Percentiles rank a stretch among this genome's conserved stretches.
Evolutionary conservation across 1,140 invertebrate species (phyloP).

Genomic region (Glossosoma conforme): DNA sequence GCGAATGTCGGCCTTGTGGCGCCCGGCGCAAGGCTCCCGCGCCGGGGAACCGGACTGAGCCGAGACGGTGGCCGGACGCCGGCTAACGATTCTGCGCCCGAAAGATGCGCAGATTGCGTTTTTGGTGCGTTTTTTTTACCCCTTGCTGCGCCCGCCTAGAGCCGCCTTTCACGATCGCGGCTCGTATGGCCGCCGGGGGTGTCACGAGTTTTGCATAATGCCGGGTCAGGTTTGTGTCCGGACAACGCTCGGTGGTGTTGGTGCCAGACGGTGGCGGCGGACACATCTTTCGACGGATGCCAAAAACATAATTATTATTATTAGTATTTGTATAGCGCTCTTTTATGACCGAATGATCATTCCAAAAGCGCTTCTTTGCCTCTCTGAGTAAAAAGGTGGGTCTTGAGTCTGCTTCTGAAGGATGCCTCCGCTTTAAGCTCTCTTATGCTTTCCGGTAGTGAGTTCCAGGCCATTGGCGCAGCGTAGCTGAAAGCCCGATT

Average conservation of each 20-base stretch:
- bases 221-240: conserved; percentile 30
- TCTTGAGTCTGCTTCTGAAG: too few relatives aligned
- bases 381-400: too few relatives aligned
- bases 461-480: too few relatives aligned
- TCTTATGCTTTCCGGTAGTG: too few relatives aligned
- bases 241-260: conserved; percentile 12
- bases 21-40: background rate
- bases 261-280: background rate
- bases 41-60: too few relatives aligned
- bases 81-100: conserved; percentile 32
- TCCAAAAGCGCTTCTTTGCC: too few relatives aligned
- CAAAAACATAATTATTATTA: too few relatives aligned
- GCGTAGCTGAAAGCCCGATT: too few relatives aligned
- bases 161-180: conserved; percentile 31
- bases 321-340: too few relatives aligned
- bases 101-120: conserved; percentile 33
- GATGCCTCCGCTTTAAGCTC: too few relatives aligned
- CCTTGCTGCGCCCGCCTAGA: too few relatives aligned
- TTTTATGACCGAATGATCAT: too few relatives aligned
- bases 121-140: conserved; percentile 31
- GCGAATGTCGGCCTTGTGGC: background rate
- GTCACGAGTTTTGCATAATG: conserved; percentile 31
- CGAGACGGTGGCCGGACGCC: background rate
- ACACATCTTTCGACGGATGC: background rate
- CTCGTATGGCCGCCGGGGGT: conserved; percentile 23